These are phyloP conservation scores for Epinotia bilunana DNA, from an alignment of 2,888 invertebrate species.

Conservation along the genomic window DNA sequence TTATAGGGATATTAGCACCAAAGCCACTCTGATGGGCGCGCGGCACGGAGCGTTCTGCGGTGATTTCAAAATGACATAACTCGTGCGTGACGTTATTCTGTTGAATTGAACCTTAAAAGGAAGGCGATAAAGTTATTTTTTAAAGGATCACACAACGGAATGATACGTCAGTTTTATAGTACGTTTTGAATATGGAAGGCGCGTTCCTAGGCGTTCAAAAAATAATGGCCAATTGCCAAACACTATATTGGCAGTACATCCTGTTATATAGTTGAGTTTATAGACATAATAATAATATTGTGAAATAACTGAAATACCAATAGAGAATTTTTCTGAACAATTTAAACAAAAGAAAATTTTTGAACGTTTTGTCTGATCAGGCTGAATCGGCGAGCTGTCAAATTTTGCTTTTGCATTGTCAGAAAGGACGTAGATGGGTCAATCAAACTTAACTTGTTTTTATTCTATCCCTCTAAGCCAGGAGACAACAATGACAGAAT, in stretches of 20 bases:
- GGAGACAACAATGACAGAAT: no score
- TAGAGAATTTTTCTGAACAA: no score
- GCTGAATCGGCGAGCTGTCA: no score
- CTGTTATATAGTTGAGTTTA: no score
- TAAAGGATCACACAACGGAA: not conserved
- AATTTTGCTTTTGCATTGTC: no score
- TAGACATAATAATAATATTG: no score
- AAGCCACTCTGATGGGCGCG: slow-evolving; percentile 18
- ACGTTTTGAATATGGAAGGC: not conserved
- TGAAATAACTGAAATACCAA: no score
- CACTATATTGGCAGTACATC: not conserved
- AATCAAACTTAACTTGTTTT: no score
- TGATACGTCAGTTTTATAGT: not conserved
- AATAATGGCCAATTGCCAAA: not conserved
- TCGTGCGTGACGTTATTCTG: not conserved
- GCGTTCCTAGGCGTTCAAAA: not conserved
- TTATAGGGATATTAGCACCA: slow-evolving; percentile 36
- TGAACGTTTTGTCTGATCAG: no score
- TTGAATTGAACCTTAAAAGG: not conserved
- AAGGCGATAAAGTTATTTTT: not conserved
- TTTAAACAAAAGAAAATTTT: no score
- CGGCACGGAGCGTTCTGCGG: slow-evolving; percentile 8
- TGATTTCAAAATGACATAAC: not conserved
- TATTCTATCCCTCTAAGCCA: no score
- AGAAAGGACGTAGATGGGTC: no score